phyloP scores from a whole-genome alignment of 92 coral and sea anemone genomes.

The Bergia sp. region DNA sequence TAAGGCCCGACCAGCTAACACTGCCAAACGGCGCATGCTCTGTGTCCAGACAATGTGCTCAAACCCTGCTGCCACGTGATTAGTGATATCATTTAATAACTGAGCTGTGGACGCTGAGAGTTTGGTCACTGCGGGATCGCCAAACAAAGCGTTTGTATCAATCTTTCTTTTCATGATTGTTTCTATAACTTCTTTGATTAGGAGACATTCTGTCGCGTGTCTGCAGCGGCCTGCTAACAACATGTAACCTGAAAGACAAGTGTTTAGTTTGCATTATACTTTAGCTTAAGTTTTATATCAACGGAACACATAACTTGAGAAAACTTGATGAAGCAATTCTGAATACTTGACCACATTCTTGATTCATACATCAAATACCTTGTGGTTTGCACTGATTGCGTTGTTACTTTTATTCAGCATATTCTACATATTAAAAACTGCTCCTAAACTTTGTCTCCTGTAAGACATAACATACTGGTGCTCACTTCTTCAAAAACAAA shows the following conservation, averaged over 20 bases:
- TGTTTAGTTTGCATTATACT: too few relatives aligned
- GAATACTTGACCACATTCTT: too few relatives aligned
- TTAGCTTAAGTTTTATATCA: too few relatives aligned
- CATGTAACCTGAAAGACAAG: conserved; percentile 74
- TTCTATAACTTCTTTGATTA: conserved; percentile 89
- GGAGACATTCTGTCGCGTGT: conserved; percentile 67
- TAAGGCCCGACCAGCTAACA: conserved; percentile 86
- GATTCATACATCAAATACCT: too few relatives aligned
- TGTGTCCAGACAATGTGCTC: conserved; percentile 92
- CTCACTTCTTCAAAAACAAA: too few relatives aligned
- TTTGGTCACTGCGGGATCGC: conserved; percentile 42
- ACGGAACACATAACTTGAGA: too few relatives aligned
- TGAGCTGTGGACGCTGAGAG: conserved; percentile 53
- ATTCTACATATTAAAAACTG: too few relatives aligned
- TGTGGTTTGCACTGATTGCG: too few relatives aligned
- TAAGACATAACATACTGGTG: too few relatives aligned
- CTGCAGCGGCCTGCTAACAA: conserved; percentile 95
- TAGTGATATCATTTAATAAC: conserved; percentile 58
- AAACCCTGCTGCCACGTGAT: conserved; percentile 66
- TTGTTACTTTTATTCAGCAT: too few relatives aligned
- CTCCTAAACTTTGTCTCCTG: too few relatives aligned
- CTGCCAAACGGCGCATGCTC: conserved; percentile 91
- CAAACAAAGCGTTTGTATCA: conserved; percentile 68
- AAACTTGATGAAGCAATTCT: too few relatives aligned
- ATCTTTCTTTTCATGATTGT: conserved; percentile 78